phyloP scores from a whole-genome alignment of 2,113 vertebrate genomes.

The Damaliscus lunatus region DNA sequence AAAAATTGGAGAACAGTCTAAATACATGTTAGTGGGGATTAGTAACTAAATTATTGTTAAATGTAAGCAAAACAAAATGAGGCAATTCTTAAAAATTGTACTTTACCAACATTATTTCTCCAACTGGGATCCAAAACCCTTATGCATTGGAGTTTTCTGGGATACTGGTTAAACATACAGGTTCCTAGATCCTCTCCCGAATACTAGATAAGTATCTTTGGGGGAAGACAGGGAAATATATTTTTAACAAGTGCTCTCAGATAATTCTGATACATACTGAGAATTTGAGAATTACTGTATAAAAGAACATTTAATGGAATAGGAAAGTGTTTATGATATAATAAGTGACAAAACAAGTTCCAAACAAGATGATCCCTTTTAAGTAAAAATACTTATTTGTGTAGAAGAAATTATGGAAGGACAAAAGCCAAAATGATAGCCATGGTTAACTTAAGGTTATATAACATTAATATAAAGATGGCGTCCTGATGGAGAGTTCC shows the following conservation, averaged over 20 bases:
- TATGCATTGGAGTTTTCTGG: not conserved
- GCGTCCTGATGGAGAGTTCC: not conserved
- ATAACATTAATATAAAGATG: not conserved
- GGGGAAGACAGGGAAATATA: not conserved
- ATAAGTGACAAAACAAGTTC: not conserved
- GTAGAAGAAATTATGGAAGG: slow-evolving; percentile 22
- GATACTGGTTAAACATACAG: not conserved
- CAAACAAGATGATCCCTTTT: not conserved
- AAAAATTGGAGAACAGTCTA: not conserved
- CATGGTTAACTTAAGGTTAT: not conserved
- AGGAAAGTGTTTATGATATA: not conserved
- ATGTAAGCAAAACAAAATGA: not conserved
- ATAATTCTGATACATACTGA: not conserved
- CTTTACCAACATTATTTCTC: not conserved
- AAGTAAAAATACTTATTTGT: not conserved
- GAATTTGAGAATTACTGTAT: not conserved
- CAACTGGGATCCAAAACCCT: not conserved
- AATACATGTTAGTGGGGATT: not conserved
- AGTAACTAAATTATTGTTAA: slow-evolving; percentile 19
- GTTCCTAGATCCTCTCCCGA: not conserved
- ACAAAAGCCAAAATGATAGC: not conserved
- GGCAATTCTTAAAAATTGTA: slow-evolving; percentile 14
- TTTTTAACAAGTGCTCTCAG: slow-evolving; percentile 7
- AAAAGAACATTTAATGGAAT: slow-evolving; percentile 9
- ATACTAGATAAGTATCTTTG: not conserved